These are phyloP conservation scores for Chrysocyon brachyurus DNA, from an alignment of 2,797 vertebrate genomes.

Conservation along the genomic window DNA sequence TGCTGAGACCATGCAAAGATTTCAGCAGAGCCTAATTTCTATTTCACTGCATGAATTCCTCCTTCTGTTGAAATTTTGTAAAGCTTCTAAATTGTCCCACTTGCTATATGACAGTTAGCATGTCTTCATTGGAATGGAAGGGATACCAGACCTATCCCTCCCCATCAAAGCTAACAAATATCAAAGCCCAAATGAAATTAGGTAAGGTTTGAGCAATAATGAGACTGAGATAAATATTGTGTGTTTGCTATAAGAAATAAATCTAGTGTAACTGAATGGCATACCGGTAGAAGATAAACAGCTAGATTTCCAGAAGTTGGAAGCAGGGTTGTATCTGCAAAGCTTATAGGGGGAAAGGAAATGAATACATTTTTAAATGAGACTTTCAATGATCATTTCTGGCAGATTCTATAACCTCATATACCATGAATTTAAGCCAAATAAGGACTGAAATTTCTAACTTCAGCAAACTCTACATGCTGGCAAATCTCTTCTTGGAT, in stretches of 20 bases:
- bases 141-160: not conserved
- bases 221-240: not conserved
- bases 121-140: not conserved
- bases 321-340: slow-evolving; percentile 18
- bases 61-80: slow-evolving; percentile 41
- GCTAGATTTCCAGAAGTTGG: slow-evolving; percentile 16
- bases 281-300: slow-evolving; percentile 28
- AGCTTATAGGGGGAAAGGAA: not conserved
- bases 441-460: not conserved
- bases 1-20: slow-evolving; percentile 50
- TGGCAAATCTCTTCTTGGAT: slow-evolving; percentile 43
- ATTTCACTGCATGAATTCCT: slow-evolving; percentile 1
- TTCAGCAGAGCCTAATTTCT: slow-evolving; percentile 63
- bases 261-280: not conserved
- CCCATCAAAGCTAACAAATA: not conserved
- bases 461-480: not conserved
- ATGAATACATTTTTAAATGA: slow-evolving; percentile 61
- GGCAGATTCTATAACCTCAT: not conserved
- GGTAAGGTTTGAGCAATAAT: slow-evolving; percentile 13
- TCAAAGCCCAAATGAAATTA: slow-evolving; percentile 43
- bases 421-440: not conserved
- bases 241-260: slow-evolving; percentile 47
- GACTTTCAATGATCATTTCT: slow-evolving; percentile 17
- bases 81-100: slow-evolving; percentile 13
- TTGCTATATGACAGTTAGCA: not conserved